A percentile compares a stretch with the other conserved stretches of the same genome.
These are phyloP conservation scores for Columba janthina DNA, from an alignment of 2,113 vertebrate genomes.

Conservation along the genomic window DNA sequence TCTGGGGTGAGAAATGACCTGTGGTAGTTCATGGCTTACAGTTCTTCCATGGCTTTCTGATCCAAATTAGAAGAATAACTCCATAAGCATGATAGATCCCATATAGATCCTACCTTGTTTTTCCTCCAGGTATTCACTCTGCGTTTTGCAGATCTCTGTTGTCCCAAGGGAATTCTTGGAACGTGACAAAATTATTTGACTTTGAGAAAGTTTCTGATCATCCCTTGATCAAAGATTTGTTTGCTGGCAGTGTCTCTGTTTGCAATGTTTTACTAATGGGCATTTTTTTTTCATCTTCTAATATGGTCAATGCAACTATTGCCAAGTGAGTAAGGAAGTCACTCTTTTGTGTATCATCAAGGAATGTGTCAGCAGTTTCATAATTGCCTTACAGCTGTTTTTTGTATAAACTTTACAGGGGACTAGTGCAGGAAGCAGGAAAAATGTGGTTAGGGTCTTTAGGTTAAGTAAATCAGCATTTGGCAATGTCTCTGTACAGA, in stretches of 20 bases:
- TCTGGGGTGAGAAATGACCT: neutral
- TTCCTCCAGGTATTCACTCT: neutral
- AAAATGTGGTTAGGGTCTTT: neutral
- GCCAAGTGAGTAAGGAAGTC: neutral
- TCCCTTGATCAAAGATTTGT: neutral
- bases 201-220: neutral
- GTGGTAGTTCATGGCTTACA: neutral
- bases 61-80: neutral
- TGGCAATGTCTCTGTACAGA: neutral
- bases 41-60: neutral
- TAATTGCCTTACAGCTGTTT: neutral
- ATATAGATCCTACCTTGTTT: neutral
- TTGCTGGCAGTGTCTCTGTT: neutral
- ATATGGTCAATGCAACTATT: fast-evolving
- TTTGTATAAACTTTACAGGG: neutral
- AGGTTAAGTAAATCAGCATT: neutral
- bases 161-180: neutral
- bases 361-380: neutral
- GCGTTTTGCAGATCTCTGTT: neutral
- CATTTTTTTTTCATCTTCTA: neutral
- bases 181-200: neutral
- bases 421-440: neutral
- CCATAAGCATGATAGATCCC: neutral
- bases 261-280: neutral
- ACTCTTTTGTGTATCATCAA: neutral